Evolutionary conservation across 2,888 invertebrate genomes (phyloP), one percentile per base, ranked within the genome.

Genomic region (Pachydiplax longipennis): DNA sequence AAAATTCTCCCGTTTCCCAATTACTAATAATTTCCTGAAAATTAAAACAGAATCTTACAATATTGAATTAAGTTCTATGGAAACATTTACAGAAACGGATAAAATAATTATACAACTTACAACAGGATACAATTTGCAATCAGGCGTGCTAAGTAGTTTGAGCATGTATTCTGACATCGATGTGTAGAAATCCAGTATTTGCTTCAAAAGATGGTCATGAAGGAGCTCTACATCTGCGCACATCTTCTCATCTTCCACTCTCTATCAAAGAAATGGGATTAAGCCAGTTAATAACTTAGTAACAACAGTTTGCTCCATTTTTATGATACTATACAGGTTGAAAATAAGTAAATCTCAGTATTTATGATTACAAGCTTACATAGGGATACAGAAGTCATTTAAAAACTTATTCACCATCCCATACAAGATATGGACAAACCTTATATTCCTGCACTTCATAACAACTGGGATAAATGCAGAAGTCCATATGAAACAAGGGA

Each of bases 201-300:
- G 95, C 31, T 97, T 95, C 93, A 99, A 95, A 92, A 99, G 94
- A 92, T 96, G 96, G 91, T 97, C 96, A 94, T 99, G 99, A 53
- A 98, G 95, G 0, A 99, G 94, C 0, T 97, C 98, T 3, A 98
- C 97, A 93, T 99, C 99, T 18, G 98, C 97, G 94, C 99, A 99
- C 82, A 97, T 96, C 94, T 98, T 98, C n/a, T 98, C 97, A 93
- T 97, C 97, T 92, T 93, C 95, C 92, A 95, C 93, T 92, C 95
- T 94, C 93, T 94, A 91, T 90, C 25, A 80, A 91, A n/a, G n/a
- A n/a, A 58, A 48, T 37, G 48, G 83, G 35, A 81, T 37, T 44
- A 5, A 90, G 40, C 53, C 22, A 31, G 35, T 37, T 65, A 37
- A 90, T 80, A n/a, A n/a, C 31, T 37, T 53, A 40, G 15, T 81